A percentile compares a stretch with the other conserved stretches of the same genome.
phyloP scores from a whole-genome alignment of 2,113 vertebrate species.

The Rhombomys opimus region DNA sequence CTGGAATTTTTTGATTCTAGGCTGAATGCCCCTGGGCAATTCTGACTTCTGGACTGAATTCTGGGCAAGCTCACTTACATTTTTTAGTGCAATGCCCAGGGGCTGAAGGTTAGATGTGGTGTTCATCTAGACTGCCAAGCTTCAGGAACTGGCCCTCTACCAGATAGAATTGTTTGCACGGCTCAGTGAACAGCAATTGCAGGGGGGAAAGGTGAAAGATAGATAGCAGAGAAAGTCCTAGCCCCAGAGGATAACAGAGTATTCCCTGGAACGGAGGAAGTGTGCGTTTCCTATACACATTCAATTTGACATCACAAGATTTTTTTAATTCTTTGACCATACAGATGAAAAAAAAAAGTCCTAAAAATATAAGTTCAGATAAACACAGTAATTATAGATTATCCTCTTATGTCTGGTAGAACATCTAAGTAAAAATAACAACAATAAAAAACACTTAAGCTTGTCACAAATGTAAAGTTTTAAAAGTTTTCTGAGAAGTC shows the following conservation, averaged over 20 bases:
- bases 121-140: not conserved
- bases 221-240: not conserved
- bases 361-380: not conserved
- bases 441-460: not conserved
- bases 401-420: not conserved
- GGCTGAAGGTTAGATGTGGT: not conserved
- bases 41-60: constrained; percentile 26
- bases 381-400: constrained; percentile 12
- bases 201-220: not conserved
- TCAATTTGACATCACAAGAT: not conserved
- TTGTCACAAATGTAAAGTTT: not conserved
- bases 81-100: not conserved
- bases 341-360: not conserved
- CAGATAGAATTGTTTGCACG: not conserved
- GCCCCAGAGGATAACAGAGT: not conserved
- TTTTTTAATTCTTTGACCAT: not conserved
- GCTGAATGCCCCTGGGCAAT: not conserved
- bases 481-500: not conserved
- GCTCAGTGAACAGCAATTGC: not conserved
- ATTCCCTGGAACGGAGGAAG: not conserved
- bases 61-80: constrained; percentile 18
- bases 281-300: not conserved
- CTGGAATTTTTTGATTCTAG: constrained; percentile 60
- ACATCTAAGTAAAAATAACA: not conserved
- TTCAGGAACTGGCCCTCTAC: not conserved